These are phyloP conservation scores for Lasioglossum marginatum DNA, from an alignment of 2,888 invertebrate genomes.

Conservation along the genomic window DNA sequence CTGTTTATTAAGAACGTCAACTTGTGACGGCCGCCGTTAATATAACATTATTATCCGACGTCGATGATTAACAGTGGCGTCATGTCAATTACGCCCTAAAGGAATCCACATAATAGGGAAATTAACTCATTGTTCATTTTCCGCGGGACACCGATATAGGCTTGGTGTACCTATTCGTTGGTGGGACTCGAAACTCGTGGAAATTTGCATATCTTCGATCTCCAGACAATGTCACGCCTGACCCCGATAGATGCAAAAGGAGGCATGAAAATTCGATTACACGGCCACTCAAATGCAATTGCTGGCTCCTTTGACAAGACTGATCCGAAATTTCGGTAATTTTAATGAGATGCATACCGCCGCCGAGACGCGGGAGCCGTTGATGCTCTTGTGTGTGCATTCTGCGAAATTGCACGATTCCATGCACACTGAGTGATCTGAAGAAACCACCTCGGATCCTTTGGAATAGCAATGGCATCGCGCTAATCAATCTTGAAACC, in stretches of 20 bases:
- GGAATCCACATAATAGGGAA: conserved; percentile 43
- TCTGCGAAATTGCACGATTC: not conserved
- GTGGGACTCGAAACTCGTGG: conserved; percentile 24
- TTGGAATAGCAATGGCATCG: not conserved
- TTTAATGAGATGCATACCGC: conserved; percentile 11
- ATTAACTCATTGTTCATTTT: conserved; percentile 48
- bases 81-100: conserved; percentile 39
- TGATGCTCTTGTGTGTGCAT: not conserved
- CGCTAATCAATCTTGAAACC: not conserved
- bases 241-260: conserved; percentile 54
- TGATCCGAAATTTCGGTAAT: conserved; percentile 11
- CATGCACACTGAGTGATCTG: not conserved
- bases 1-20: conserved; percentile 15
- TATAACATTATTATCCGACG: conserved; percentile 36
- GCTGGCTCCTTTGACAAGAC: conserved; percentile 1
- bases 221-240: conserved; percentile 65
- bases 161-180: conserved; percentile 3
- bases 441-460: not conserved
- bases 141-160: conserved; percentile 37
- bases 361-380: not conserved
- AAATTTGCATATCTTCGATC: conserved; percentile 59
- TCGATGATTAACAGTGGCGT: conserved; percentile 40
- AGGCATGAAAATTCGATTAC: conserved; percentile 53
- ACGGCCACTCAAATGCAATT: conserved; percentile 33
- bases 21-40: conserved; percentile 35